Evolutionary conservation across 2,797 vertebrate genomes (phyloP).

Genomic region (Alosa sapidissima): DNA sequence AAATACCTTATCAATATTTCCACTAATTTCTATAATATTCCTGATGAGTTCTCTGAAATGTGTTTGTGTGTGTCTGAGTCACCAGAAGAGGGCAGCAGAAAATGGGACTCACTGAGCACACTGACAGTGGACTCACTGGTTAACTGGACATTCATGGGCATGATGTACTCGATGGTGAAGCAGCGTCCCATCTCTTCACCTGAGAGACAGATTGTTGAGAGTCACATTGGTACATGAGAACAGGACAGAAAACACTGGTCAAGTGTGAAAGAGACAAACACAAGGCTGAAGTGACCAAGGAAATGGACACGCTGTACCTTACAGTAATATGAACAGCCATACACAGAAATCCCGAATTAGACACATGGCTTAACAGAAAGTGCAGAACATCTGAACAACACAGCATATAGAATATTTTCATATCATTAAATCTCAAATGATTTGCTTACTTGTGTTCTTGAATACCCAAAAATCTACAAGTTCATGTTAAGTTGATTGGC

Average conservation of each 20-base stretch:
- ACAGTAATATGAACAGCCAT: no score
- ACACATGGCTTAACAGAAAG: no score
- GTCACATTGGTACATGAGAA: not conserved
- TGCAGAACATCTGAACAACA: not conserved
- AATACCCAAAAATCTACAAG: no score
- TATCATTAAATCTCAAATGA: not conserved
- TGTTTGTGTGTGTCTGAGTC: not conserved
- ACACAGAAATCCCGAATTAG: no score
- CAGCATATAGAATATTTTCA: not conserved
- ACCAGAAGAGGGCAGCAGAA: constrained; percentile 3
- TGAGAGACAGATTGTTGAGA: constrained; percentile 50
- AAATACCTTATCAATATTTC: not conserved
- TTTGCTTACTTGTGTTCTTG: not conserved
- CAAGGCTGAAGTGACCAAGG: not conserved
- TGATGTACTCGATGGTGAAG: constrained; percentile 94
- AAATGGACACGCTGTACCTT: not conserved
- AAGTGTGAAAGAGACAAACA: not conserved
- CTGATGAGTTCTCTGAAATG: not conserved
- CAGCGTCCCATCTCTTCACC: constrained; percentile 91
- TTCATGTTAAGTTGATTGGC: no score
- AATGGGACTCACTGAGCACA: constrained; percentile 87
- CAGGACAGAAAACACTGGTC: not conserved
- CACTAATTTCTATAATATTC: not conserved
- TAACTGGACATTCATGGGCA: constrained; percentile 92
- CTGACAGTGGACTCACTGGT: constrained; percentile 91